Conservation (phyloP, 2,888 invertebrate genomes). For the Malthinus flaveolus region DNA sequence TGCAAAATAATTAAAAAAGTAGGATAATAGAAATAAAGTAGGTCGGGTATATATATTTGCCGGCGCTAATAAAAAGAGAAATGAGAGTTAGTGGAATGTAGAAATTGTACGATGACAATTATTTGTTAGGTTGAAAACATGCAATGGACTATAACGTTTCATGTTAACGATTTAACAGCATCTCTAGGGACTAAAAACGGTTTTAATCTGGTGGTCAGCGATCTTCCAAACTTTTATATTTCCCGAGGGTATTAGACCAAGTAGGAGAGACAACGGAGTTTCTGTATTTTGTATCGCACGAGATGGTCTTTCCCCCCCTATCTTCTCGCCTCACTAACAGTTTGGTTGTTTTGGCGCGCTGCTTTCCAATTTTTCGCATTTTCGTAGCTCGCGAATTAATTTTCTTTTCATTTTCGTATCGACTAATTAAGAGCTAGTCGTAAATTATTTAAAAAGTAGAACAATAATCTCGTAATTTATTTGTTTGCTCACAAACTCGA, state of each 20-base stretch:
- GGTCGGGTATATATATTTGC: too few species aligned
- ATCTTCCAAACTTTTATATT: conserved; percentile 49
- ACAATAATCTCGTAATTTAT: conserved; percentile 31
- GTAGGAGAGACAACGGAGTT: conserved; percentile 23
- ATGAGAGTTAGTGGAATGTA: too few species aligned
- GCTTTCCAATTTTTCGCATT: too few species aligned
- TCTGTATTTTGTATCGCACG: conserved; percentile 21
- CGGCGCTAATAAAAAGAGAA: too few species aligned
- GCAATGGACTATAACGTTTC: conserved; percentile 36
- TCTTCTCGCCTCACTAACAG: background rate
- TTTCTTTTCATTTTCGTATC: too few species aligned
- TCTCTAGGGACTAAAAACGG: conserved; percentile 39
- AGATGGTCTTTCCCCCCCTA: too few species aligned
- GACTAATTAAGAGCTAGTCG: conserved; percentile 19
- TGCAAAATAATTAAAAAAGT: too few species aligned
- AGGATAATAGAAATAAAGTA: too few species aligned
- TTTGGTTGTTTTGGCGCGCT: too few species aligned
- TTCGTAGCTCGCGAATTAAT: too few species aligned
- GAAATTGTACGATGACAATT: conserved; percentile 8
- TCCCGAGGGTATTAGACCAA: conserved; percentile 39
- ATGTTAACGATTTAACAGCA: conserved; percentile 45
- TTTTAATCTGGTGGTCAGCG: conserved; percentile 48
- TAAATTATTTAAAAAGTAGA: conserved; percentile 42
- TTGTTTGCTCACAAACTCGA: background rate
- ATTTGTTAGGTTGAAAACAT: conserved; percentile 17